Evolutionary conservation across 2,888 invertebrate genomes (phyloP), one percentile per base, ranked within the genome.

Genomic region (Charanyca ferruginea): DNA sequence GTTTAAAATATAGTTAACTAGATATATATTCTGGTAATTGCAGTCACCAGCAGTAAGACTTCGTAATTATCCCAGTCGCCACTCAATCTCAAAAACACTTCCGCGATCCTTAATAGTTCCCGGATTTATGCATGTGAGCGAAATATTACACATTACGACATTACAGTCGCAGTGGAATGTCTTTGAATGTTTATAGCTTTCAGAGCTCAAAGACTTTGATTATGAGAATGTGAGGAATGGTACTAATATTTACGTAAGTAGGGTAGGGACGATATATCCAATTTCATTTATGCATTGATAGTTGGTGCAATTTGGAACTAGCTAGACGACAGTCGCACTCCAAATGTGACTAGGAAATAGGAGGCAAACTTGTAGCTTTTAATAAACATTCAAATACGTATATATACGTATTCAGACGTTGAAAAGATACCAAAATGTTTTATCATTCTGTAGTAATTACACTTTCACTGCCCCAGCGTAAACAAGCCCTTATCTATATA

Each of bases 171-270:
- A 55, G 28, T 28, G 32, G 51, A 67, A 73, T 68, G 62, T 62
- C 68, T 73, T 59, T 73, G 67, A 73, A 62, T 55, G 53, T 49
- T n/a, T 61, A 49, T 53, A 45, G 57, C 48, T 66, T 67, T 54
- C 49, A 42, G 18, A 67, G 45, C 41, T 66, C 73, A 67, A 60
- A 66, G 42, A 38, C 55, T 52, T 66, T 55, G 42, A 67, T 49
- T 58, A 61, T 58, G 45, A 58, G 73, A 54, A 73, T 32, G 55
- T 49, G 25, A 11, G 22, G 35, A 41, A 60, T 60, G 60, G 35
- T 32, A 49, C 41, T 22, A 25, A 45, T 55, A 42, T 72, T 52
- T 47, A 47, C 51, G 51, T 44, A 42, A 16, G 5, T 35, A 13
- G 16, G 20, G 7, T 32, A 18, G 6, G 11, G 11, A 11, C 20